Evolutionary conservation across 1,140 invertebrate species (phyloP).

Genomic region (Drosophila littoralis): DNA sequence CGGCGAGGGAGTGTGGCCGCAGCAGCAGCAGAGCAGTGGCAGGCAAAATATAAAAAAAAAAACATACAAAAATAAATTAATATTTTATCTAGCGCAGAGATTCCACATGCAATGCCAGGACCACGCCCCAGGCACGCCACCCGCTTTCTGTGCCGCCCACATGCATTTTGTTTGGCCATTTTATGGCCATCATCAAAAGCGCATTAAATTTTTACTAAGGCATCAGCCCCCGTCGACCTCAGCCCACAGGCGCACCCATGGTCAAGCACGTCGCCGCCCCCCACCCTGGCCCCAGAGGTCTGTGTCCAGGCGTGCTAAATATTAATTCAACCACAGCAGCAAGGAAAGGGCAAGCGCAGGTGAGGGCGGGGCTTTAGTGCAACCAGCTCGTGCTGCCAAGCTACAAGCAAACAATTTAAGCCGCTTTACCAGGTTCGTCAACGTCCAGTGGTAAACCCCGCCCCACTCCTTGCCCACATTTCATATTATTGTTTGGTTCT

Average conservation of each 20-base stretch:
- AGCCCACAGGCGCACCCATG: neutral
- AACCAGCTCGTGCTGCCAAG: conserved; percentile 18
- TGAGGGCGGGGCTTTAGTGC: neutral
- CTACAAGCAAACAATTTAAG: conserved; percentile 73
- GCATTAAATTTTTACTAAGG: conserved; percentile 82
- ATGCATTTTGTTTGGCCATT: conserved; percentile 80
- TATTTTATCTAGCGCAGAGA: conserved; percentile 81
- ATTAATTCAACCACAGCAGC: conserved; percentile 68
- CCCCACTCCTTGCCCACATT: neutral
- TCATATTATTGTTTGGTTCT: conserved; percentile 29
- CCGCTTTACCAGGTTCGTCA: conserved; percentile 75
- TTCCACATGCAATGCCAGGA: conserved; percentile 68
- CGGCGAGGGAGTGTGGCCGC: neutral
- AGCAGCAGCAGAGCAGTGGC: neutral
- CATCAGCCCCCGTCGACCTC: conserved; percentile 16
- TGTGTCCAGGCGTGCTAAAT: conserved; percentile 75
- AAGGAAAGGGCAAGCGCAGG: neutral
- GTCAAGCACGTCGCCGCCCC: neutral
- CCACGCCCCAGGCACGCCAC: conserved; percentile 33
- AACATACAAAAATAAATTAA: conserved; percentile 75
- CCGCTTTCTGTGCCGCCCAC: conserved; percentile 14
- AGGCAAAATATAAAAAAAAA: conserved; percentile 27
- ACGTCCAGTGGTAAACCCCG: conserved; percentile 38
- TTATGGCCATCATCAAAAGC: conserved; percentile 82
- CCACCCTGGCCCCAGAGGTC: neutral